Conservation (phyloP, 1,140 invertebrate genomes). For the Papilio machaon region DNA sequence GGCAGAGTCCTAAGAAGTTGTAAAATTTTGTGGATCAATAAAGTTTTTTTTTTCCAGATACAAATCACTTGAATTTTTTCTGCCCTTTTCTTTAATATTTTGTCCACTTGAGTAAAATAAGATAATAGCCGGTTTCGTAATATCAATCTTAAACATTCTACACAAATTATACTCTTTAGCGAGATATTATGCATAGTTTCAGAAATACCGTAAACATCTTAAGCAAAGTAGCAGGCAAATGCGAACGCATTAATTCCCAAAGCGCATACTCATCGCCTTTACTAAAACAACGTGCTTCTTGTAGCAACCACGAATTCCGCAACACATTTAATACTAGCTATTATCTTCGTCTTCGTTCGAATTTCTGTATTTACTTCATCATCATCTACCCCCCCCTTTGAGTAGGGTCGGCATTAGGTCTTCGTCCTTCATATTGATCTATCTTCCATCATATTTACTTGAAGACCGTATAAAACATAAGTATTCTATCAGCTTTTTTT, state of each 20-base stretch:
- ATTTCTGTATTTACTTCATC: too few relatives aligned
- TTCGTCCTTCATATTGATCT: too few relatives aligned
- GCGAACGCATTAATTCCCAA: slow-evolving; percentile 5
- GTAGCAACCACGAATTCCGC: slow-evolving; percentile 1
- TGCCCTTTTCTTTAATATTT: background rate
- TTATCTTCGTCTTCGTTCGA: background rate
- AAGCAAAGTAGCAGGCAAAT: slow-evolving; percentile 3
- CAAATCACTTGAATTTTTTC: background rate
- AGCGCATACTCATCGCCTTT: slow-evolving; percentile 6
- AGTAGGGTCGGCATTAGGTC: too few relatives aligned
- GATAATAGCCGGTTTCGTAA: background rate
- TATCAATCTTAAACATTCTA: background rate
- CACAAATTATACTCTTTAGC: background rate
- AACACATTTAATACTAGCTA: background rate
- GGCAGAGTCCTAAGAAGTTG: too few relatives aligned
- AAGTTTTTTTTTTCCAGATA: too few relatives aligned
- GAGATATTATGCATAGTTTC: background rate
- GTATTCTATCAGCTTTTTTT: too few relatives aligned
- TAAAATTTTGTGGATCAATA: too few relatives aligned
- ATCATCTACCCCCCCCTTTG: too few relatives aligned
- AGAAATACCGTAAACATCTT: slow-evolving; percentile 26
- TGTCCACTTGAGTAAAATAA: too few relatives aligned
- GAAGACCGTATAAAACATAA: too few relatives aligned
- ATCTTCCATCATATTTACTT: too few relatives aligned
- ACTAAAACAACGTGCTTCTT: background rate